Evolutionary conservation across 1,140 invertebrate genomes (phyloP).

Genomic region (Scaptomyza hsui): DNA sequence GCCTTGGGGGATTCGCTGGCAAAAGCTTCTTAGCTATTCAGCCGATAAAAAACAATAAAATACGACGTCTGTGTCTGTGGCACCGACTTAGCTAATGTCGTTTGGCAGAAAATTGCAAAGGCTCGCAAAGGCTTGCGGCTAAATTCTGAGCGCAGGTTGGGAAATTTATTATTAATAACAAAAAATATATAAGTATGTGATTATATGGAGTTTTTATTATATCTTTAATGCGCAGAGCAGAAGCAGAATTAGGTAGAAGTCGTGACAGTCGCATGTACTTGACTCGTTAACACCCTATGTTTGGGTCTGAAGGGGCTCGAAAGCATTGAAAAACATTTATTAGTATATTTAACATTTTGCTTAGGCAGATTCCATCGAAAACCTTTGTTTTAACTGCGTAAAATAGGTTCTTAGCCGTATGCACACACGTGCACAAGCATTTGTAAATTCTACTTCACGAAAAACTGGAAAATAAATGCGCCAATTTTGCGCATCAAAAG

Average conservation of each 20-base stretch:
- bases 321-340: too few relatives aligned
- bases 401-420: background rate
- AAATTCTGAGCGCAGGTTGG: slow-evolving; percentile 5
- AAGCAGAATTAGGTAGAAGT: slow-evolving; percentile 2
- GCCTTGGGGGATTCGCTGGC: slow-evolving; percentile 11
- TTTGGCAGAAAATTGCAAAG: slow-evolving; percentile 34
- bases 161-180: slow-evolving; percentile 58
- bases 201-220: slow-evolving; percentile 42
- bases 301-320: too few relatives aligned
- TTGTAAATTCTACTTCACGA: slow-evolving; percentile 20
- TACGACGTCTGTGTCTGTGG: slow-evolving; percentile 3
- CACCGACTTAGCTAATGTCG: slow-evolving; percentile 39
- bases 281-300: background rate
- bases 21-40: slow-evolving; percentile 29
- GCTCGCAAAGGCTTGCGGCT: slow-evolving; percentile 15
- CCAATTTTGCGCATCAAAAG: slow-evolving; percentile 69
- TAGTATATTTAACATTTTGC: too few relatives aligned
- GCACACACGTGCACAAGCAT: too few relatives aligned
- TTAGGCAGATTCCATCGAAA: too few relatives aligned
- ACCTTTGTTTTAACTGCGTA: background rate
- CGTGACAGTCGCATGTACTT: background rate
- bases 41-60: slow-evolving; percentile 67
- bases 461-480: slow-evolving; percentile 50
- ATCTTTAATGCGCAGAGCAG: slow-evolving; percentile 28
- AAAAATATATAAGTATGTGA: slow-evolving; percentile 31